Base-by-base conservation (phyloP, 2,797 vertebrate genomes). In the Tenualosa ilisha region DNA sequence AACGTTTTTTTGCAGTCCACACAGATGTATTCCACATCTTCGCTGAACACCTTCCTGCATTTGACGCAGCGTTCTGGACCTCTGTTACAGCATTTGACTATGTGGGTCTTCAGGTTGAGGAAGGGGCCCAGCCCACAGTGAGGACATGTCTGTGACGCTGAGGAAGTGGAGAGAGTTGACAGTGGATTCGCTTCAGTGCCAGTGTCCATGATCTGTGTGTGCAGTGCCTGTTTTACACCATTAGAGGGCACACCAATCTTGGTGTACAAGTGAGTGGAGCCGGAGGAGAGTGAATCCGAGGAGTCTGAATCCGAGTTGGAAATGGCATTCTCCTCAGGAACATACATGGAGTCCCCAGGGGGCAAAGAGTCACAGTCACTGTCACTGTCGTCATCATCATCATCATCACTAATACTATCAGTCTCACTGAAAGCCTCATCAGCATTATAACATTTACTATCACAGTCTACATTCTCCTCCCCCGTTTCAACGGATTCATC, bases 1-100 rank as follows among this genome's bases (percentile, higher is more conserved):
- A 89, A 92, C 4, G 86, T 59, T 24, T 85, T 26, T 24, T 84
- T 83, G 84, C 91, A 92, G 15, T 3, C 7, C 1, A 75, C 84
- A 72, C 91, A 91, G 61, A 89, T 37, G 49, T 85, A 91, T 63
- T 68, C 81, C 68, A 86, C 89, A 83, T 22, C 82, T 83, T 7
- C 84, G 54, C 40, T 87, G 31, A 37, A 82, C 17, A 7, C 83
- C n/a, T 26, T 86, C 40, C 11, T 53, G 50, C 88, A 89, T 49
- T 82, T 37, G 11, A 65, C 51, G 68, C 88, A 89, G 0, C 40
- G 1, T 4, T 54, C 75, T 22, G 4, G 50, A 1, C 15, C 59
- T 6, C 17, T 86, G 6, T 81, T 84, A 1, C 54, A 84, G 72
- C 87, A 89, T 13, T 11, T 6, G 0, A 56, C 40, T 13, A 22